A percentile compares a stretch with the other conserved stretches of the same genome.
These are phyloP conservation scores for Drosophila sproati DNA, from an alignment of 1,140 invertebrate genomes.

Conservation along the genomic window DNA sequence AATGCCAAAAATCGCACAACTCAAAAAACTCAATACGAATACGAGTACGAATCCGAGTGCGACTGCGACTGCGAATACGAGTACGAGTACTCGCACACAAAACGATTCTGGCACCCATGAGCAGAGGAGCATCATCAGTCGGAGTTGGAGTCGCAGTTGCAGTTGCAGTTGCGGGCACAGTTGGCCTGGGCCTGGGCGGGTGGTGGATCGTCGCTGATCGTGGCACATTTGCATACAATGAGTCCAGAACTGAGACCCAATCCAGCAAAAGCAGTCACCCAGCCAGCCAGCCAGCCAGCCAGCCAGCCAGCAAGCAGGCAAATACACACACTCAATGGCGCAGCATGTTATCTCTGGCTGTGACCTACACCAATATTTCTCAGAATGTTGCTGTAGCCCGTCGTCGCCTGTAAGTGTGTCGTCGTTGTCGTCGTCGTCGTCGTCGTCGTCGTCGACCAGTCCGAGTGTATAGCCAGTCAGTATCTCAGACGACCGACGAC, in stretches of 20 bases:
- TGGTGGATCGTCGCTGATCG: slow-evolving; percentile 70
- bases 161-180: slow-evolving; percentile 41
- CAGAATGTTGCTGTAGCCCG: slow-evolving; percentile 82
- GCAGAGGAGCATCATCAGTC: slow-evolving; percentile 49
- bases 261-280: slow-evolving; percentile 22
- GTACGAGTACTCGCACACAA: slow-evolving; percentile 61
- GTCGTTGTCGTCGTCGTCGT: slow-evolving; percentile 72
- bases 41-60: slow-evolving; percentile 31
- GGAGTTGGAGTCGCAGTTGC: slow-evolving; percentile 12
- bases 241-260: slow-evolving; percentile 68
- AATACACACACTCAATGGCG: slow-evolving; percentile 35
- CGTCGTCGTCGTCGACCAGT: slow-evolving; percentile 35
- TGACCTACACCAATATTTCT: slow-evolving; percentile 85
- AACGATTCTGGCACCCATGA: slow-evolving; percentile 82
- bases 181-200: slow-evolving; percentile 68
- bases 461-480: slow-evolving; percentile 69
- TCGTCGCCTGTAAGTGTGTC: slow-evolving; percentile 82
- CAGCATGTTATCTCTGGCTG: slow-evolving; percentile 84
- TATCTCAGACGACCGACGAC: slow-evolving; percentile 76
- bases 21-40: slow-evolving; percentile 66
- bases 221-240: slow-evolving; percentile 85
- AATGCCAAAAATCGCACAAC: slow-evolving; percentile 83
- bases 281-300: slow-evolving; percentile 10
- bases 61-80: slow-evolving; percentile 16
- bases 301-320: slow-evolving; percentile 16